Evolutionary conservation across 1,140 invertebrate genomes (phyloP).

Genomic region (Drosophila funebris): DNA sequence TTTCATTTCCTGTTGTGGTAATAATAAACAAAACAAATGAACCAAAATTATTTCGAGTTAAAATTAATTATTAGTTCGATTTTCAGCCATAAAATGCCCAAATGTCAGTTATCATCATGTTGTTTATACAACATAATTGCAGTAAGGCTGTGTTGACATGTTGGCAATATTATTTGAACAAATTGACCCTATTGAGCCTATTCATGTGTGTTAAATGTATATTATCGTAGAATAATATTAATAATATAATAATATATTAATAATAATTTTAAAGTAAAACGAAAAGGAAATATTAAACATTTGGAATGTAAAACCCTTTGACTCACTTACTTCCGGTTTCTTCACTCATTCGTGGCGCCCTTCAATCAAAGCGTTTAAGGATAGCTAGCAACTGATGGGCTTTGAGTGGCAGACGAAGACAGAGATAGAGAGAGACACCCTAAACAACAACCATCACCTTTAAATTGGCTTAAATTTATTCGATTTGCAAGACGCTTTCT

Average conservation of each 20-base stretch:
- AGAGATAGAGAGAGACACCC: not conserved
- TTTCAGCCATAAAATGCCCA: no score
- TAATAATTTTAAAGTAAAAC: no score
- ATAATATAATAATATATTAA: no score
- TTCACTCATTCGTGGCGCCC: conserved; percentile 2
- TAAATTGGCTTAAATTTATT: conserved; percentile 56
- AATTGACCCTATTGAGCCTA: no score
- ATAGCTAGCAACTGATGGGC: conserved; percentile 40
- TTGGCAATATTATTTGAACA: no score
- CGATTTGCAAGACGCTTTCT: conserved; percentile 42
- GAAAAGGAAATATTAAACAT: no score
- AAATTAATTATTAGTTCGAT: not conserved
- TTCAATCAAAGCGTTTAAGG: conserved; percentile 28
- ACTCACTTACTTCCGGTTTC: not conserved
- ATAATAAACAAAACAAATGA: not conserved
- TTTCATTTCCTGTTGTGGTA: not conserved
- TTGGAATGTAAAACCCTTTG: not conserved
- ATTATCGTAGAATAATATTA: no score
- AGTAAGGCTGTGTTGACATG: no score
- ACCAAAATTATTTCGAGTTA: not conserved
- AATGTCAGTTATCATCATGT: no score
- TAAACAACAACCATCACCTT: conserved; percentile 4
- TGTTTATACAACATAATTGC: no score
- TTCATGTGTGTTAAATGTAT: no score
- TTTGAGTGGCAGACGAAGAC: conserved; percentile 17